These are phyloP conservation scores for Heliothis subflexa DNA, from an alignment of 1,140 invertebrate species.

Conservation along the genomic window DNA sequence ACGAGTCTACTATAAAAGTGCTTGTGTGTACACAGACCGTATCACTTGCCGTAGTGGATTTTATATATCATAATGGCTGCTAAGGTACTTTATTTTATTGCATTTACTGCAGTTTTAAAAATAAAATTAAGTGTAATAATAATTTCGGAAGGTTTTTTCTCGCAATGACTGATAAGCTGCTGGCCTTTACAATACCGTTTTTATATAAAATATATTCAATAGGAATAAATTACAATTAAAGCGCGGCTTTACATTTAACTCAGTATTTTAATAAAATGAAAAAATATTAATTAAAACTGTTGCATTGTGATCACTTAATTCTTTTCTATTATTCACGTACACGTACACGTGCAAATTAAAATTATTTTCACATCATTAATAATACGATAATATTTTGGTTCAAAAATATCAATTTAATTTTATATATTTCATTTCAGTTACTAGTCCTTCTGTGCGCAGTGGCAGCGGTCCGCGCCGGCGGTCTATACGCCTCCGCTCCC, in stretches of 20 bases:
- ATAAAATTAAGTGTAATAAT: conserved; percentile 1
- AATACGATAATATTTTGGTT: too few species aligned
- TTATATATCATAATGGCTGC: conserved; percentile 82
- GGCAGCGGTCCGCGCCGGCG: conserved; percentile 62
- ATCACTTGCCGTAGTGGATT: conserved; percentile 80
- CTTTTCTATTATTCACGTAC: not conserved
- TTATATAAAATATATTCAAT: too few species aligned
- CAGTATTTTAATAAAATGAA: too few species aligned
- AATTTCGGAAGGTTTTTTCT: not conserved
- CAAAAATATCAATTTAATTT: not conserved
- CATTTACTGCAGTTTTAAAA: conserved; percentile 1
- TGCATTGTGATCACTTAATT: not conserved
- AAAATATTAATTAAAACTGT: too few species aligned
- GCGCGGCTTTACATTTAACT: too few species aligned
- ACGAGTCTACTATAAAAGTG: conserved; percentile 76
- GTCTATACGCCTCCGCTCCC: conserved; percentile 52
- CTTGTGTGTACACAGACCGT: conserved; percentile 64
- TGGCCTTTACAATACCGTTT: not conserved
- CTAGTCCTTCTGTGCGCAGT: conserved; percentile 79
- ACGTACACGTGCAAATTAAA: not conserved
- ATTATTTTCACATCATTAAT: not conserved
- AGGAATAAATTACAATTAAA: too few species aligned
- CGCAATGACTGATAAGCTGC: not conserved
- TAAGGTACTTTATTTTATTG: conserved; percentile 69
- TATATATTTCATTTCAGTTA: conserved; percentile 66